Conservation (phyloP, 1,140 invertebrate genomes). For the Leptinotarsa defecta region DNA sequence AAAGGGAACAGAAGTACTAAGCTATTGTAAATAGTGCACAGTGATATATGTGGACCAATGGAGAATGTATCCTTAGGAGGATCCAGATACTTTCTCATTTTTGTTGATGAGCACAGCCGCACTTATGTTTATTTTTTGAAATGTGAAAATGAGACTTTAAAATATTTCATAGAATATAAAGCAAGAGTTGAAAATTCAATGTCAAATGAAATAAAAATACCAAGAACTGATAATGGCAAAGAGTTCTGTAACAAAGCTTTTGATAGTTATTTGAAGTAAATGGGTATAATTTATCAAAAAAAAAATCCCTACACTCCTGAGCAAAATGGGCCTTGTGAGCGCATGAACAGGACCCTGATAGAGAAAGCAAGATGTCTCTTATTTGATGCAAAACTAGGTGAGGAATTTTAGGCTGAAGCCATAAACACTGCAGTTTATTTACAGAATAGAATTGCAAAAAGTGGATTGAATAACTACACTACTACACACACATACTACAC, state of each 20-base stretch:
- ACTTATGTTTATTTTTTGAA: background rate
- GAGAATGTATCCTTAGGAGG: background rate
- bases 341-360: background rate
- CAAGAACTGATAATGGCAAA: background rate
- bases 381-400: background rate
- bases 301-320: background rate
- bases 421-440: background rate
- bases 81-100: background rate
- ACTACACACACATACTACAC: too few species aligned
- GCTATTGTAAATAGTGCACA: background rate
- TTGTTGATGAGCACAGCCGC: background rate
- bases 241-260: background rate
- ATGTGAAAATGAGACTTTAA: background rate
- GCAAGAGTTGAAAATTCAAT: background rate
- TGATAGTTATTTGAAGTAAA: background rate
- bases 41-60: background rate
- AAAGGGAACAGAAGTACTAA: background rate
- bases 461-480: background rate
- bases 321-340: background rate
- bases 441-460: background rate
- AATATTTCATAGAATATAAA: background rate
- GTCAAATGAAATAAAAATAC: background rate
- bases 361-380: background rate
- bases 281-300: background rate
- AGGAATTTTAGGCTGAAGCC: background rate